Conservation (phyloP, 2,113 vertebrate species). For the Pteropus alecto region DNA sequence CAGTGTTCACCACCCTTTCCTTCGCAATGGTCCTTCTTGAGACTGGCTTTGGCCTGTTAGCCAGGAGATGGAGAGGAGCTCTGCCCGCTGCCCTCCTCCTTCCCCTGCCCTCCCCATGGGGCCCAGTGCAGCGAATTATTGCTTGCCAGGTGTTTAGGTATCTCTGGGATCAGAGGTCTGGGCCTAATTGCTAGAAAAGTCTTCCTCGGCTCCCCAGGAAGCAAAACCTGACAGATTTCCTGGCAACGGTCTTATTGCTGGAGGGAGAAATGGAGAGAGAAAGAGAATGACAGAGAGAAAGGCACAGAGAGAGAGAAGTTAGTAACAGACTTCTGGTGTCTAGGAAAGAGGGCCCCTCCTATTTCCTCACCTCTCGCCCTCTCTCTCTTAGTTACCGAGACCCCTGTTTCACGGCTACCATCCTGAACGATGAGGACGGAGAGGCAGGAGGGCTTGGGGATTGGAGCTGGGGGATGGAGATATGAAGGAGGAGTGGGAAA, state of each 20-base stretch:
- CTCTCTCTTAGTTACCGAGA: not conserved
- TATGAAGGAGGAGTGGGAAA: not conserved
- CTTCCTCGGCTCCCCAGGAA: not conserved
- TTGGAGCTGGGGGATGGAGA: not conserved
- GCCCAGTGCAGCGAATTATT: not conserved
- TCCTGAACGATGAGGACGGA: not conserved
- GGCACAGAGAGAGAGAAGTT: not conserved
- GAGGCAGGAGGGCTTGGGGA: not conserved
- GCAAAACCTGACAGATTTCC: not conserved
- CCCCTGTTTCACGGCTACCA: not conserved
- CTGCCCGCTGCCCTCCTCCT: not conserved
- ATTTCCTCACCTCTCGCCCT: not conserved
- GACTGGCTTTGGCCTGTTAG: not conserved
- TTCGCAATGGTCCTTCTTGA: not conserved
- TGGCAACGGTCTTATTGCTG: not conserved
- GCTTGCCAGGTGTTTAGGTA: not conserved
- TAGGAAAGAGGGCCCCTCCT: not conserved
- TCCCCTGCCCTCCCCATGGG: not conserved
- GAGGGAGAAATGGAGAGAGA: not conserved
- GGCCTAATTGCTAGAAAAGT: conserved; percentile 42
- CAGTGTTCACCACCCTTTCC: not conserved
- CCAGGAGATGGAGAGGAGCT: not conserved
- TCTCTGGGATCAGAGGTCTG: not conserved
- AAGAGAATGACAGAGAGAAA: accelerated
- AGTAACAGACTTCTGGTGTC: not conserved